Percentiles rank a stretch among this genome's conserved stretches.
Evolutionary conservation across 1,140 invertebrate genomes (phyloP).

Genomic region (Linepithema humile): DNA sequence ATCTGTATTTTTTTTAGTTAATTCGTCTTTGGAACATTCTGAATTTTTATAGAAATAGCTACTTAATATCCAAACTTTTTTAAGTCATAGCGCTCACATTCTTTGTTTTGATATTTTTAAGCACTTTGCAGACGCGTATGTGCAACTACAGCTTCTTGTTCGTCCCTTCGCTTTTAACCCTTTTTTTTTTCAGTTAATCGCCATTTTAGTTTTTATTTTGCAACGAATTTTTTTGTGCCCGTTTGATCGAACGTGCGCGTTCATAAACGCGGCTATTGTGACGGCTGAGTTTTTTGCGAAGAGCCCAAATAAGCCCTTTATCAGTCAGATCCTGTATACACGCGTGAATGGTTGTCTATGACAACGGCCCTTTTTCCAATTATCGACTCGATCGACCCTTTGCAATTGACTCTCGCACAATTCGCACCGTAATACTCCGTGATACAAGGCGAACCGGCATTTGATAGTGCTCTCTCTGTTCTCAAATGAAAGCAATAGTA

Average conservation of each 20-base stretch:
- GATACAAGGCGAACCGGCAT: slow-evolving; percentile 41
- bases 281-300: slow-evolving; percentile 55
- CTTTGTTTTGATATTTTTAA: too few relatives aligned
- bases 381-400: slow-evolving; percentile 68
- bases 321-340: slow-evolving; percentile 60
- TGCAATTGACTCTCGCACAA: slow-evolving; percentile 35
- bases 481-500: slow-evolving; percentile 35
- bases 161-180: too few relatives aligned
- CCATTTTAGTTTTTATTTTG: slow-evolving; percentile 35
- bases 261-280: slow-evolving; percentile 56
- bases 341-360: slow-evolving; percentile 51
- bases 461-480: slow-evolving; percentile 34
- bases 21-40: background rate
- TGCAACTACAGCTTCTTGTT: background rate
- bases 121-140: background rate
- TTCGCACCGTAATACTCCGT: slow-evolving; percentile 46
- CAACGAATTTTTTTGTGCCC: slow-evolving; percentile 7
- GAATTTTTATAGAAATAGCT: background rate
- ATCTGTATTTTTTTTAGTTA: background rate
- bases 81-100: background rate
- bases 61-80: background rate
- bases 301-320: slow-evolving; percentile 68
- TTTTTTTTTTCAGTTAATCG: slow-evolving; percentile 2
- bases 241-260: slow-evolving; percentile 25
- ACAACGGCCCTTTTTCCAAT: slow-evolving; percentile 73